Percentiles rank a stretch among this genome's conserved stretches.
Evolutionary conservation across 2,888 invertebrate genomes (phyloP).

Genomic region (Xestia ashworthii): DNA sequence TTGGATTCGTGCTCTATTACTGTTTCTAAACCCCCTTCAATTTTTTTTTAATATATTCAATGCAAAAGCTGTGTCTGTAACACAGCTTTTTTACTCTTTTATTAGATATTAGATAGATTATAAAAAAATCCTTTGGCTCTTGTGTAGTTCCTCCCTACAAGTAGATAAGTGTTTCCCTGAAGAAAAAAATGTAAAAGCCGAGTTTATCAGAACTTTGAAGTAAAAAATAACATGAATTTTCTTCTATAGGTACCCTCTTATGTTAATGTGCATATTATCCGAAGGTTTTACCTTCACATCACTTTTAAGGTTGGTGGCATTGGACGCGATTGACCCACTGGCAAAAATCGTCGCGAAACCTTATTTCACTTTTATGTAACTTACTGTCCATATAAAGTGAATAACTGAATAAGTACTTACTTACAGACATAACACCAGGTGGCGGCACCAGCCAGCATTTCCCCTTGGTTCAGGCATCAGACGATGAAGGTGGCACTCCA

Average conservation of each 20-base stretch:
- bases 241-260: background rate
- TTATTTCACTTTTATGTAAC: slow-evolving; percentile 1
- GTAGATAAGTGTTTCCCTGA: background rate
- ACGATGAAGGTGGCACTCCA: slow-evolving; percentile 91
- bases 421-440: slow-evolving; percentile 74
- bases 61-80: too few species aligned
- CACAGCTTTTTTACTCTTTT: too few species aligned
- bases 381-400: background rate
- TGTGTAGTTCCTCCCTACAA: background rate
- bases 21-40: too few species aligned
- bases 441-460: slow-evolving; percentile 83
- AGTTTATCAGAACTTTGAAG: background rate
- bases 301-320: slow-evolving; percentile 25
- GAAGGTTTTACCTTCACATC: slow-evolving; percentile 11
- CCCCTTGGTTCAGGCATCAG: slow-evolving; percentile 83
- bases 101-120: too few species aligned
- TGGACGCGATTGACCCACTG: slow-evolving; percentile 15
- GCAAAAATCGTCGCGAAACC: background rate
- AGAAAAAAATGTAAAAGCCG: background rate
- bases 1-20: too few species aligned
- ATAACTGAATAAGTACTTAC: slow-evolving; percentile 38
- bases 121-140: background rate
- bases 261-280: background rate
- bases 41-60: too few species aligned
- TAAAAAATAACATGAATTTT: background rate